A percentile compares a stretch with the other conserved stretches of the same genome.
phyloP scores from a whole-genome alignment of 2,113 vertebrate species.

The Coracopsis vasa region DNA sequence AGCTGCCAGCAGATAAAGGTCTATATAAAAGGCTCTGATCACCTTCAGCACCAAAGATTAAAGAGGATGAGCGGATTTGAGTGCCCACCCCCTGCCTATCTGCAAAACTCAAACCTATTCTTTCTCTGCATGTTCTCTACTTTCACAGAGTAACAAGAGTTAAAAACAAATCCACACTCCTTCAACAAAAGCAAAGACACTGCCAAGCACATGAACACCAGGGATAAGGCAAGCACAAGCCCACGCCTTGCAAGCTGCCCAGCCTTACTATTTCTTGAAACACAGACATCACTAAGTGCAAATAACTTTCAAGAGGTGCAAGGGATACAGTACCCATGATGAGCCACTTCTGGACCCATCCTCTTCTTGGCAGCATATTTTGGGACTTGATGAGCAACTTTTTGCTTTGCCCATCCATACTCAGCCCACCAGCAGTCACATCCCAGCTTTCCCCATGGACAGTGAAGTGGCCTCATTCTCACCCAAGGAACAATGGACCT shows the following conservation, averaged over 20 bases:
- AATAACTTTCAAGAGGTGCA: neutral
- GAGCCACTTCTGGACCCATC: neutral
- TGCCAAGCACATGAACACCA: conserved; percentile 17
- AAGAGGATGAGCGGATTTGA: neutral
- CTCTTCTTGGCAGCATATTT: neutral
- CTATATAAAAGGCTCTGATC: neutral
- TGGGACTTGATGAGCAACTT: neutral
- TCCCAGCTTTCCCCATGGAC: neutral
- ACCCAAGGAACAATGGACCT: rapidly evolving
- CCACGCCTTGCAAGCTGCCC: neutral
- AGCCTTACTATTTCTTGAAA: conserved; percentile 36
- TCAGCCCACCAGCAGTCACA: neutral
- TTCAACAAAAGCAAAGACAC: conserved; percentile 24
- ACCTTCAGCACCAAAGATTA: neutral
- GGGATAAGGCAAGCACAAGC: neutral
- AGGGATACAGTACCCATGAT: neutral
- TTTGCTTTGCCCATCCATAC: neutral
- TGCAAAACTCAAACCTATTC: neutral
- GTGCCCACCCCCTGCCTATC: neutral
- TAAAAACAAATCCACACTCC: conserved; percentile 13
- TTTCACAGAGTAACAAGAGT: neutral
- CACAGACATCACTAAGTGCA: neutral
- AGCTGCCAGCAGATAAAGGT: neutral
- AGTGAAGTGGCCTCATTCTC: neutral
- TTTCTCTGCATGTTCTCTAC: neutral